Conservation (phyloP, 2,797 vertebrate species). For the Toxotes lorentzi region DNA sequence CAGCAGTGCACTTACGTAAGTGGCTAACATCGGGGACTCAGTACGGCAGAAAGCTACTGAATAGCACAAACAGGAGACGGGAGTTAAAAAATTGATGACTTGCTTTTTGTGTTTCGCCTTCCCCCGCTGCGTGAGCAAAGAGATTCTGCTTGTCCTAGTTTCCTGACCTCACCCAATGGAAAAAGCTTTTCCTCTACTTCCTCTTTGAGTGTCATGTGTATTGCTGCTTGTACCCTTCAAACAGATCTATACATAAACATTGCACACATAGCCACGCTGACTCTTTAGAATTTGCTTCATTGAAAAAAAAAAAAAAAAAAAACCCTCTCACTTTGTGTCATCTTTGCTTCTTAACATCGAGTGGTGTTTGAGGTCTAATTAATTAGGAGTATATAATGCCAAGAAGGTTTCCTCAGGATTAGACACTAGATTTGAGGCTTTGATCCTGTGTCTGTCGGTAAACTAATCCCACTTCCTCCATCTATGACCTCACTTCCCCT, state of each 20-base stretch:
- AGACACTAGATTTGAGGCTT: constrained; percentile 45
- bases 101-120: constrained; percentile 66
- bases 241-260: constrained; percentile 12
- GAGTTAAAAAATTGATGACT: constrained; percentile 80
- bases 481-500: constrained; percentile 53
- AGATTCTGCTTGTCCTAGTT: constrained; percentile 67
- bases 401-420: constrained; percentile 55
- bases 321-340: constrained; percentile 15
- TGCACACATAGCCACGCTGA: not conserved
- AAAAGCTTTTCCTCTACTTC: constrained; percentile 29
- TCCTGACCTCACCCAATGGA: constrained; percentile 60
- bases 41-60: constrained; percentile 62
- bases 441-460: constrained; percentile 62
- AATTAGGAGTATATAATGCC: constrained; percentile 46
- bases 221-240: not conserved
- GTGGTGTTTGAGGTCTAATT: constrained; percentile 48
- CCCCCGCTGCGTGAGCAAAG: constrained; percentile 36
- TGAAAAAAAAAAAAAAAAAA: not conserved
- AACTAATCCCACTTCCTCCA: constrained; percentile 62
- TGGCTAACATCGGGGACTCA: constrained; percentile 41
- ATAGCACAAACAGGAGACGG: constrained; percentile 65
- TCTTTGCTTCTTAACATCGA: constrained; percentile 11
- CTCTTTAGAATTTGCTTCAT: not conserved
- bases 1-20: constrained; percentile 67
- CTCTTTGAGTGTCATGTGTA: constrained; percentile 9